A percentile compares a stretch with the other conserved stretches of the same genome.
Conservation (phyloP, 1,140 invertebrate species). For the Microplitis demolitor region DNA sequence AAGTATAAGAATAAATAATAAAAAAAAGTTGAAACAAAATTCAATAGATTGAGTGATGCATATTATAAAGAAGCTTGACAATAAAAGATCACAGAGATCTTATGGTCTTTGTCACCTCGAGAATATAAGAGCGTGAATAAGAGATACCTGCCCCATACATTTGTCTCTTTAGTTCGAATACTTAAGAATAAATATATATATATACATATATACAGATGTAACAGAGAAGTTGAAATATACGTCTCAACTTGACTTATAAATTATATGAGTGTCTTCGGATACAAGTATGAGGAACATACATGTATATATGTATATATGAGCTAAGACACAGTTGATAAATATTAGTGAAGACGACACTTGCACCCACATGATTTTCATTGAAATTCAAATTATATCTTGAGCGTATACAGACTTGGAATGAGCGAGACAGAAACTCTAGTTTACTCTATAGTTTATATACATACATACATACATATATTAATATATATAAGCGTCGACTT, state of each 20-base stretch:
- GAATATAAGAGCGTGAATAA: slow-evolving; percentile 4
- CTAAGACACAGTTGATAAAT: slow-evolving; percentile 24
- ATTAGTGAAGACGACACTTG: slow-evolving; percentile 31
- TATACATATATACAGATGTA: too few relatives aligned
- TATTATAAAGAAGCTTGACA: slow-evolving; percentile 1
- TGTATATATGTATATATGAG: neutral
- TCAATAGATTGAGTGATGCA: slow-evolving; percentile 1
- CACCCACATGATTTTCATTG: slow-evolving; percentile 47
- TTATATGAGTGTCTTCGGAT: too few relatives aligned
- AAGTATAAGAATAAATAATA: neutral
- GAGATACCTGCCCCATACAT: neutral
- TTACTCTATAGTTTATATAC: too few relatives aligned
- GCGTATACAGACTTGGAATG: neutral
- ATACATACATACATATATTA: too few relatives aligned
- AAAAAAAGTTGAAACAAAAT: neutral
- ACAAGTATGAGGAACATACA: neutral
- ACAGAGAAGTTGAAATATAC: neutral
- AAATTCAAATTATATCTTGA: slow-evolving; percentile 56
- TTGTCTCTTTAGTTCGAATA: neutral
- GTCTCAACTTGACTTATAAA: neutral
- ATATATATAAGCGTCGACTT: too few relatives aligned
- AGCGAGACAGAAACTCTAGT: neutral
- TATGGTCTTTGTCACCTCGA: neutral
- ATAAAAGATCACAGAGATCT: neutral
- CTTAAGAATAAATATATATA: too few relatives aligned